These are phyloP conservation scores for Agrilus cyanescens DNA, from an alignment of 2,888 invertebrate species.

Conservation along the genomic window DNA sequence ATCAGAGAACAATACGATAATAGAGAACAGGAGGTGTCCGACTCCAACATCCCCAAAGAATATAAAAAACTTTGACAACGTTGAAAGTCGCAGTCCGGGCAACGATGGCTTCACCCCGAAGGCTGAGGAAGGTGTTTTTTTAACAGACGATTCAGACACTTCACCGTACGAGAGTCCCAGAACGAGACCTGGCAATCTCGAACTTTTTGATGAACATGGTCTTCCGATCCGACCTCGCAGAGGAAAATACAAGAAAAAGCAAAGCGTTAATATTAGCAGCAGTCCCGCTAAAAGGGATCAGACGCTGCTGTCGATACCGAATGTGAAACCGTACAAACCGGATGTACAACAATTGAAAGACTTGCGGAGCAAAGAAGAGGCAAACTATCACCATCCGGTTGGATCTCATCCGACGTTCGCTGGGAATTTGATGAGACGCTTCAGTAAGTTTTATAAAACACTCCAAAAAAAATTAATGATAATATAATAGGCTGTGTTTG, in stretches of 20 bases:
- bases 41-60: constrained; percentile 4
- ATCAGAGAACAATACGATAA: constrained; percentile 29
- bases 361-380: constrained; percentile 42
- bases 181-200: constrained; percentile 51
- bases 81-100: constrained; percentile 8
- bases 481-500: no score
- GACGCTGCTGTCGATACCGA: constrained; percentile 65
- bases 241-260: constrained; percentile 36
- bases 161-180: constrained; percentile 26
- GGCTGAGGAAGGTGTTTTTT: constrained; percentile 29
- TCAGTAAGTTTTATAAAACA: constrained; percentile 64
- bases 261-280: constrained; percentile 27
- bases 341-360: constrained; percentile 41
- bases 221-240: constrained; percentile 46
- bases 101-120: constrained; percentile 14
- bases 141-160: constrained; percentile 27
- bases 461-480: constrained; percentile 17
- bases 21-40: constrained; percentile 20
- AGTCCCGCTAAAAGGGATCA: constrained; percentile 45
- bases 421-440: constrained; percentile 68
- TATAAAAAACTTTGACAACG: constrained; percentile 3
- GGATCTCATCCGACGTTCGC: constrained; percentile 46
- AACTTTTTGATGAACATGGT: constrained; percentile 41
- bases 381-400: constrained; percentile 7
- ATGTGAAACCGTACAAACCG: constrained; percentile 49